phyloP scores from a whole-genome alignment of 2,888 invertebrate species.

The Latheticus oryzae region DNA sequence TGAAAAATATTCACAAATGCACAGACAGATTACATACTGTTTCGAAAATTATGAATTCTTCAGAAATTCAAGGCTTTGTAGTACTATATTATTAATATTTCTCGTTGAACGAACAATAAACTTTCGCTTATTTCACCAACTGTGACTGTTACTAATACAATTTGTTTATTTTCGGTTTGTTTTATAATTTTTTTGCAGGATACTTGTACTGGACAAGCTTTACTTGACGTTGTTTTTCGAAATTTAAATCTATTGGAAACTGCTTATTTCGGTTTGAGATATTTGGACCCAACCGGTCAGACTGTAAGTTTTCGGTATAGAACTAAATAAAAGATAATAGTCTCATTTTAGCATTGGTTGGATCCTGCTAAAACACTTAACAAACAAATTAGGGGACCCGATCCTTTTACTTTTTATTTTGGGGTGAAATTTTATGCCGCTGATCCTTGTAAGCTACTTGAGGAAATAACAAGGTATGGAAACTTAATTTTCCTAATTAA shows the following conservation, averaged over 20 bases:
- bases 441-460: conserved; percentile 94
- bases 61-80: conserved; percentile 29
- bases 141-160: neutral
- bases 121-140: conserved; percentile 1
- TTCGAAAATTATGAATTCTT: conserved; percentile 30
- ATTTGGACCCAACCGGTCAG: conserved; percentile 92
- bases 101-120: conserved; percentile 16
- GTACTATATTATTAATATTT: neutral
- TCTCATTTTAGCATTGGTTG: conserved; percentile 96
- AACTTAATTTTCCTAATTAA: conserved; percentile 6
- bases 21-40: conserved; percentile 27
- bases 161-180: conserved; percentile 44
- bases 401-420: conserved; percentile 88
- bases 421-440: conserved; percentile 98
- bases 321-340: neutral
- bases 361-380: conserved; percentile 90
- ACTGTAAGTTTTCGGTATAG: conserved; percentile 75
- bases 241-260: conserved; percentile 95
- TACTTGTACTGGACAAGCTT: conserved; percentile 87
- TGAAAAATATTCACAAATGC: conserved; percentile 34
- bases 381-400: conserved; percentile 81
- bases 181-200: conserved; percentile 72
- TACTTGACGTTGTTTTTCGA: conserved; percentile 91
- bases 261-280: conserved; percentile 95
- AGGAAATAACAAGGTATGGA: conserved; percentile 97